Conservation (phyloP, 2,113 vertebrate genomes). For the Poicephalus gulielmi region DNA sequence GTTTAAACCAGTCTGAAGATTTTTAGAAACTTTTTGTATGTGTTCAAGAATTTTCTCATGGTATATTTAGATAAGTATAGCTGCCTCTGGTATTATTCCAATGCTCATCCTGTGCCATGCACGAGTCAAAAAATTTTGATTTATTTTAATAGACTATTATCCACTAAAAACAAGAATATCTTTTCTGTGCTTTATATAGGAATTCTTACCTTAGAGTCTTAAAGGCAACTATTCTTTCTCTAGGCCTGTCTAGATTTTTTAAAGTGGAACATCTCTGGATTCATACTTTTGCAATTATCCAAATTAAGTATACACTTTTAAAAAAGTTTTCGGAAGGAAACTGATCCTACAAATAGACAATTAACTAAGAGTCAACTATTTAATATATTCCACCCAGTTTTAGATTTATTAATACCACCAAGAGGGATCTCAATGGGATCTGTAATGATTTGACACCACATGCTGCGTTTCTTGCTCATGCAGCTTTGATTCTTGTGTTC, state of each 20-base stretch:
- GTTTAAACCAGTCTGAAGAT: background rate
- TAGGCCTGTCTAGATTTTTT: background rate
- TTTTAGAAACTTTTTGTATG: background rate
- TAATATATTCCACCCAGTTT: constrained; percentile 51
- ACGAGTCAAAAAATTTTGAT: background rate
- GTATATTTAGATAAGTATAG: background rate
- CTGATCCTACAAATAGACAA: constrained; percentile 33
- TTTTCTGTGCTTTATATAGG: background rate
- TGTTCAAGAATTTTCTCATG: background rate
- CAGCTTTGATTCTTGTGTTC: constrained; percentile 50
- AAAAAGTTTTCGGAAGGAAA: constrained; percentile 38
- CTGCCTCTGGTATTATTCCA: background rate
- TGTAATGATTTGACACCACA: constrained; percentile 53
- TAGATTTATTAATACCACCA: constrained; percentile 19
- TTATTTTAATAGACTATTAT: background rate
- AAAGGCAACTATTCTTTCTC: background rate
- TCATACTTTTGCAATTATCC: background rate
- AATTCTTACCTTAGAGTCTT: background rate
- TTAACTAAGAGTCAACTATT: constrained; percentile 37
- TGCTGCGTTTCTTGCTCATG: constrained; percentile 18
- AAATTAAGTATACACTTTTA: background rate
- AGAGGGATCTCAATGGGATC: constrained; percentile 39
- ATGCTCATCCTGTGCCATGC: background rate
- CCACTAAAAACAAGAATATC: background rate
- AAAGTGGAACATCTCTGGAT: background rate